phyloP scores from a whole-genome alignment of 2,797 vertebrate species.

The Salmo trutta region DNA sequence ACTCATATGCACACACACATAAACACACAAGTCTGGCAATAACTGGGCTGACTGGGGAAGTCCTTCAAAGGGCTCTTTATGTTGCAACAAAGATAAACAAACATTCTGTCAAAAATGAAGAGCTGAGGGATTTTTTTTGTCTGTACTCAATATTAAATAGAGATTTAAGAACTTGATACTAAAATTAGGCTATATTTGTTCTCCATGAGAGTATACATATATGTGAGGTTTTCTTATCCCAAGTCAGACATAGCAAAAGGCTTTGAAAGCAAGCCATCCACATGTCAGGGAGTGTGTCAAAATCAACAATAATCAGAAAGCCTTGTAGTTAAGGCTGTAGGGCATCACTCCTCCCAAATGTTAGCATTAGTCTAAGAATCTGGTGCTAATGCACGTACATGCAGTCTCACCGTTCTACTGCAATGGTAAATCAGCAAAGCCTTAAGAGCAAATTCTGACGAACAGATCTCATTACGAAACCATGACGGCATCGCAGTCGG shows the following conservation, averaged over 20 bases:
- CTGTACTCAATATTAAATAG: slow-evolving; percentile 6
- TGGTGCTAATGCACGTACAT: neutral
- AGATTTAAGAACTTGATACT: neutral
- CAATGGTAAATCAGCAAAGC: slow-evolving; percentile 3
- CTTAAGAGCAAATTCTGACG: neutral
- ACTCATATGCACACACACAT: neutral
- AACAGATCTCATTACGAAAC: neutral
- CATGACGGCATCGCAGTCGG: neutral
- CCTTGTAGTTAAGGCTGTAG: neutral
- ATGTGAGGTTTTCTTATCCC: neutral
- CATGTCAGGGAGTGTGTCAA: neutral
- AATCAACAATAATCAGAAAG: neutral
- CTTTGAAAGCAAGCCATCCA: neutral
- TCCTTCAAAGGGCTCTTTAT: slow-evolving; percentile 44
- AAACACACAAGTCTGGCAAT: slow-evolving; percentile 13
- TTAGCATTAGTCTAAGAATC: neutral
- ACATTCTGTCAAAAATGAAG: slow-evolving; percentile 15
- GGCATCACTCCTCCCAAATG: neutral
- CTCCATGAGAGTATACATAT: neutral
- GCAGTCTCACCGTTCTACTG: neutral
- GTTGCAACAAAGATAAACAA: slow-evolving; percentile 25
- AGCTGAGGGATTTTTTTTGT: neutral
- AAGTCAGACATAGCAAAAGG: neutral
- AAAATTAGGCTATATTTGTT: neutral
- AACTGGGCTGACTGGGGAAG: slow-evolving; percentile 10